A percentile compares a stretch with the other conserved stretches of the same genome.
These are phyloP conservation scores for Charanyca ferruginea DNA, from an alignment of 2,888 invertebrate species.

Conservation along the genomic window DNA sequence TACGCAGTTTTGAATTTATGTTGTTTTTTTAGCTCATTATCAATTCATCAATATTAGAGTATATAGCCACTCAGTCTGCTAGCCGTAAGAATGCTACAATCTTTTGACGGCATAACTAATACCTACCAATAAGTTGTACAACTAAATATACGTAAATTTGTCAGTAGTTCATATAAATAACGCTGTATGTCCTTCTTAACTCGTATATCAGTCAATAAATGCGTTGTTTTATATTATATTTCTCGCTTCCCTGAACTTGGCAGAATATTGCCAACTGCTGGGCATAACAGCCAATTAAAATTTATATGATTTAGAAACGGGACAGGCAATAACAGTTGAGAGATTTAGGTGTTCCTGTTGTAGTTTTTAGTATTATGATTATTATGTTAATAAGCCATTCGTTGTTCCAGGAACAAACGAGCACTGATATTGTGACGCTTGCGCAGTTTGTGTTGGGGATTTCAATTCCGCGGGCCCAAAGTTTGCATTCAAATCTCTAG, in stretches of 20 bases:
- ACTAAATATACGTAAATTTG: not conserved
- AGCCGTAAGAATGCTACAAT: not conserved
- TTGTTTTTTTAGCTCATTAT: too few relatives aligned
- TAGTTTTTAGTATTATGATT: too few relatives aligned
- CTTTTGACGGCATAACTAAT: not conserved
- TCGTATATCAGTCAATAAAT: constrained; percentile 42
- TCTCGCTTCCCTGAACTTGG: constrained; percentile 35
- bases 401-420: too few relatives aligned
- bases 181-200: not conserved
- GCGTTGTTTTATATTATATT: constrained; percentile 9
- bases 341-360: not conserved
- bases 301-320: constrained; percentile 14
- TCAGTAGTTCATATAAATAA: constrained; percentile 31
- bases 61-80: too few relatives aligned
- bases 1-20: too few relatives aligned
- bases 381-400: too few relatives aligned
- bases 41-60: too few relatives aligned
- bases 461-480: too few relatives aligned
- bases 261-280: constrained; percentile 12
- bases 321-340: not conserved
- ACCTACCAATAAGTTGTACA: not conserved
- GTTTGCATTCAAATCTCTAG: too few relatives aligned
- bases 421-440: too few relatives aligned
- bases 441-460: too few relatives aligned
- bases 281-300: constrained; percentile 19